Evolutionary conservation across 2,113 vertebrate genomes (phyloP).

Genomic region (Phainopepla nitens): DNA sequence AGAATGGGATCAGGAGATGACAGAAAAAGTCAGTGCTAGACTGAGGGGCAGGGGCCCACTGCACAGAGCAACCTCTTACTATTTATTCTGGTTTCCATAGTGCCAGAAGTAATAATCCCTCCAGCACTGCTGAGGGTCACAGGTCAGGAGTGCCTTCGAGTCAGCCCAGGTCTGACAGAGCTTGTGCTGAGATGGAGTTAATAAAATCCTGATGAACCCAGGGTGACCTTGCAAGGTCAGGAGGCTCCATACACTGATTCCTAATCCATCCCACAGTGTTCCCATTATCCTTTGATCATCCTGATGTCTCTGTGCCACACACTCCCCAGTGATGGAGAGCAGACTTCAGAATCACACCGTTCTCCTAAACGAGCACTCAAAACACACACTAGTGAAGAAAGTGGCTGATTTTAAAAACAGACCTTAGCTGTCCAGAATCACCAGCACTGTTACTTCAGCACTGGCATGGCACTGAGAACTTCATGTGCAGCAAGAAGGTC

Average conservation of each 20-base stretch:
- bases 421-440: not conserved
- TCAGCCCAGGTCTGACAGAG: not conserved
- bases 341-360: not conserved
- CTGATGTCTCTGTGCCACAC: not conserved
- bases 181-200: not conserved
- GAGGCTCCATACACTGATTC: not conserved
- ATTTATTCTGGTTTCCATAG: conserved; percentile 22
- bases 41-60: not conserved
- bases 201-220: conserved; percentile 9
- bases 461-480: not conserved
- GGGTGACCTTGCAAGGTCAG: not conserved
- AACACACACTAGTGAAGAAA: not conserved
- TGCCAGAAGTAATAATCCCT: conserved; percentile 7
- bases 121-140: not conserved
- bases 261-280: not conserved
- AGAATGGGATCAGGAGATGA: conserved; percentile 27
- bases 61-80: not conserved
- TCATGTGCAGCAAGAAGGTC: rapidly evolving
- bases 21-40: conserved; percentile 5
- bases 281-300: not conserved
- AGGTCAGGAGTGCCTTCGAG: not conserved
- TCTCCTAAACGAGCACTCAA: not conserved
- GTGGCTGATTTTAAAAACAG: not conserved
- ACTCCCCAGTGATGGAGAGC: not conserved
- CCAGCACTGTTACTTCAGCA: not conserved